Percentiles rank a stretch among this genome's conserved stretches.
Conservation (phyloP, 2,113 vertebrate species). For the Aviceda subcristata region DNA sequence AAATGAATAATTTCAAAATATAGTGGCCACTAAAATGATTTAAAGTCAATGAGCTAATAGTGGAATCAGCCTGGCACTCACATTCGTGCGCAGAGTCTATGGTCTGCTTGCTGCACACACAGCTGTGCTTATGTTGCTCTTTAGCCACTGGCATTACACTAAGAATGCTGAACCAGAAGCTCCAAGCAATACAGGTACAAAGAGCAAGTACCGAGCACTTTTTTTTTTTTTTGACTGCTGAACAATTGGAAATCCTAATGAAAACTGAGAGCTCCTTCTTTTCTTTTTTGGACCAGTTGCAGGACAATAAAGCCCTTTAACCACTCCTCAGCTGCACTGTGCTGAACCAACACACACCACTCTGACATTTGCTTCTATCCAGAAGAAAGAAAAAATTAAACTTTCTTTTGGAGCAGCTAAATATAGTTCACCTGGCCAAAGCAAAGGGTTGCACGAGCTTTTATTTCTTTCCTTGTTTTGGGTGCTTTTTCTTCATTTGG, state of each 20-base stretch:
- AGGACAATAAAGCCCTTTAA: not conserved
- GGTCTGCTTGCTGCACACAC: not conserved
- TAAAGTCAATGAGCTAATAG: not conserved
- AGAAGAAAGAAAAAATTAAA: not conserved
- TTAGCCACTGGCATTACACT: not conserved
- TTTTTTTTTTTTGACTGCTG: not conserved
- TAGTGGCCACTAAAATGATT: conserved; percentile 11
- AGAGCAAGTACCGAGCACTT: not conserved
- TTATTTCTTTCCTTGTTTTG: not conserved
- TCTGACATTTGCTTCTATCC: not conserved
- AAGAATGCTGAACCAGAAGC: not conserved
- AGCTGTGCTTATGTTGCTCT: not conserved
- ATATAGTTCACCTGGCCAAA: not conserved
- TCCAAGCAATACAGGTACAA: not conserved
- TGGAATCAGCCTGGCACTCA: not conserved
- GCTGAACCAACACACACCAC: not conserved
- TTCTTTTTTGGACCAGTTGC: rapidly evolving
- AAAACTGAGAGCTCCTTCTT: not conserved
- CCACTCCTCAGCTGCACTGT: not conserved
- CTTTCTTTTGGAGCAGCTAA: not conserved
- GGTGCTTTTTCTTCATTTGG: not conserved
- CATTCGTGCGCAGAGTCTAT: not conserved
- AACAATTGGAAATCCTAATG: not conserved
- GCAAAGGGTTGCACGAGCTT: not conserved
- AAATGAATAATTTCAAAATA: conserved; percentile 11